Evolutionary conservation across 2,113 vertebrate genomes (phyloP).

Genomic region (Actinemys pallida): DNA sequence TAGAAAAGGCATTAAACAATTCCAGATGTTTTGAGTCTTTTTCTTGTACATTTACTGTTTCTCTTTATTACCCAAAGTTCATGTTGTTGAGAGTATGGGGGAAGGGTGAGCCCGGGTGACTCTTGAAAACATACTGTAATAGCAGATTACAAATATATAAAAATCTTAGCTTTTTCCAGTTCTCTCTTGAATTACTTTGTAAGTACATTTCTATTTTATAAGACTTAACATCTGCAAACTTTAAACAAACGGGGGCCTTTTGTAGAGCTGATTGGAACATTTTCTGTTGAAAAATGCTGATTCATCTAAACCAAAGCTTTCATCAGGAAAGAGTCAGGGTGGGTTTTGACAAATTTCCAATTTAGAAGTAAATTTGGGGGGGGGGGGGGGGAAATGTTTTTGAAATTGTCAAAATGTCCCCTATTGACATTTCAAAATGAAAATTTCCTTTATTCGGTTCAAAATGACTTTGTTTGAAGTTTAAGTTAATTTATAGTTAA

Average conservation of each 20-base stretch:
- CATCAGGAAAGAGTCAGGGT: background rate
- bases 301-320: background rate
- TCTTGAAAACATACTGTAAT: background rate
- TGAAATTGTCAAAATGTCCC: background rate
- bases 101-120: background rate
- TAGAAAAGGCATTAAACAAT: background rate
- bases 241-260: background rate
- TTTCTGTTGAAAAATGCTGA: background rate
- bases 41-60: background rate
- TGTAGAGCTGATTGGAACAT: background rate
- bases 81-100: background rate
- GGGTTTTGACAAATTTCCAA: background rate
- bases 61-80: background rate
- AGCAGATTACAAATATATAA: background rate
- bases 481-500: background rate
- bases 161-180: background rate
- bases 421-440: background rate
- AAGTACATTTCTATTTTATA: background rate
- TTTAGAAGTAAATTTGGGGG: background rate
- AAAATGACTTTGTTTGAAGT: background rate
- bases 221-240: background rate
- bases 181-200: background rate
- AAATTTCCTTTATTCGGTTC: background rate
- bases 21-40: background rate
- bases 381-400: accelerated